These are phyloP conservation scores for Hydrolagus affinis DNA, from an alignment of 2,113 vertebrate species.

Conservation along the genomic window DNA sequence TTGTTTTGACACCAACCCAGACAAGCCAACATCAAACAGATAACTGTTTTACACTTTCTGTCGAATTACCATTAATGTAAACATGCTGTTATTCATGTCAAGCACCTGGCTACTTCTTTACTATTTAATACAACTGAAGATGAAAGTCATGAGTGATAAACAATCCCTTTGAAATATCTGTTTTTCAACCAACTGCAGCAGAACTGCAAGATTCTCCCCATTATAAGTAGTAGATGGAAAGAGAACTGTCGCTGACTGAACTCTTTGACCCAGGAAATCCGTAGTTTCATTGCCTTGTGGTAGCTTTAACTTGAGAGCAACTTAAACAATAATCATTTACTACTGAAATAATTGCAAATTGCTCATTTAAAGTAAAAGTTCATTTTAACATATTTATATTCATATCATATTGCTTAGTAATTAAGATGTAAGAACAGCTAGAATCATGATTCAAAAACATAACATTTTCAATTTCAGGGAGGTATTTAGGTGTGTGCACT, in stretches of 20 bases:
- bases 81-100: neutral
- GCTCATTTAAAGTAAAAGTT: neutral
- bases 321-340: no score
- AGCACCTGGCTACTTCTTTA: neutral
- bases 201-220: neutral
- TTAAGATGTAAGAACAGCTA: no score
- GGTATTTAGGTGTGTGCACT: no score
- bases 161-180: conserved; percentile 2
- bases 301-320: no score
- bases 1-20: neutral
- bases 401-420: neutral
- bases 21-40: no score
- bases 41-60: neutral
- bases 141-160: neutral
- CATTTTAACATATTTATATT: neutral
- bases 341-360: neutral
- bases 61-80: neutral
- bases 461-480: no score
- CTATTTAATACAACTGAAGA: neutral
- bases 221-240: neutral
- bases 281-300: neutral
- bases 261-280: neutral
- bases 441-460: no score
- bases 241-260: neutral
- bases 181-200: neutral